Evolutionary conservation across 30 jellyfish, hydroid and myxozoan genomes (phyloP).

Genomic region (Morbakka virulenta): DNA sequence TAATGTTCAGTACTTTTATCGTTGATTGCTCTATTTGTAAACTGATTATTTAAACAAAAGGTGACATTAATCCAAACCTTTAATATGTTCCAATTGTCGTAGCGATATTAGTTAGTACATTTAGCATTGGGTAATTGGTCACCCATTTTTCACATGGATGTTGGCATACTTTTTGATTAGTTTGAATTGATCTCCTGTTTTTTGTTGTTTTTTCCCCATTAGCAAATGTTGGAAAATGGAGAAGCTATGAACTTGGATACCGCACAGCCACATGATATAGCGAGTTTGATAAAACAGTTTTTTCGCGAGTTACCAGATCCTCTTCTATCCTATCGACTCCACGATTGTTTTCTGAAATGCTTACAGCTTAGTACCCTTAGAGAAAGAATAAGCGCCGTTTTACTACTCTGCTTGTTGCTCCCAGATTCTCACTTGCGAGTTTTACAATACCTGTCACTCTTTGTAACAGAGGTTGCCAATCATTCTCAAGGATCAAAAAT

Average conservation of each 20-base stretch:
- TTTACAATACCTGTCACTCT: slow-evolving; percentile 71
- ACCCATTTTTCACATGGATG: too few species aligned
- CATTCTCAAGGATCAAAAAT: slow-evolving; percentile 94
- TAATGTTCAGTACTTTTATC: too few species aligned
- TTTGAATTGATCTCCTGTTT: not conserved
- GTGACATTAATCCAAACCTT: too few species aligned
- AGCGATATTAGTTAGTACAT: too few species aligned
- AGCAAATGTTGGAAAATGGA: slow-evolving; percentile 83
- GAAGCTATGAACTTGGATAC: slow-evolving; percentile 70
- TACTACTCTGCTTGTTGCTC: slow-evolving; percentile 77
- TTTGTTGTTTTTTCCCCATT: not conserved
- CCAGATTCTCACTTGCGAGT: slow-evolving; percentile 94
- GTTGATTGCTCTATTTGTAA: too few species aligned
- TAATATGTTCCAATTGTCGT: too few species aligned
- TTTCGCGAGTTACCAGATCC: slow-evolving; percentile 97
- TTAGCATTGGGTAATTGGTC: too few species aligned
- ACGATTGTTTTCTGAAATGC: slow-evolving; percentile 73
- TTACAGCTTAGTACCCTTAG: slow-evolving; percentile 49
- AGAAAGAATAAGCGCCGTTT: slow-evolving; percentile 74
- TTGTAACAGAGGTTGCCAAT: slow-evolving; percentile 78
- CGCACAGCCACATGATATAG: slow-evolving; percentile 95
- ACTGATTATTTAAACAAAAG: too few species aligned
- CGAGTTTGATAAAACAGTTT: slow-evolving; percentile 82
- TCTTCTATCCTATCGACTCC: slow-evolving; percentile 52
- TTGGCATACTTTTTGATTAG: too few species aligned